Evolutionary conservation across 2,888 invertebrate species (phyloP), one percentile per base, ranked within the genome.

Genomic region (Hetaerina titia): DNA sequence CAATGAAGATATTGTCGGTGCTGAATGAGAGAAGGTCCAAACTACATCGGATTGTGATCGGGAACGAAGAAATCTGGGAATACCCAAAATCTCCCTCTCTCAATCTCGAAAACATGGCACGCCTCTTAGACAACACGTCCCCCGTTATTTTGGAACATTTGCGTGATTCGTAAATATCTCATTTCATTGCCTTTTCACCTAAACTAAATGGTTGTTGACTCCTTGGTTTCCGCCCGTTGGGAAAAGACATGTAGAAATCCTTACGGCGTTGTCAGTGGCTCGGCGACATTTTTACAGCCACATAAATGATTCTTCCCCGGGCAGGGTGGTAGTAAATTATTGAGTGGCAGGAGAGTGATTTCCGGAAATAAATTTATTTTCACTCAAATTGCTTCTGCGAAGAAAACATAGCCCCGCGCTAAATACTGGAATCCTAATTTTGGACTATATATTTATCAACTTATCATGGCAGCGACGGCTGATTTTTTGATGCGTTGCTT

Each of bases 111-210:
- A 81, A 31, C n/a, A 81, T 31, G 81, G 31, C 81, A 81, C 31
- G 4, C 31, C 81, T 81, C 81, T 25, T 4, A 25, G 81, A 15
- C 25, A 81, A 81, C 81, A 81, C 31, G 31, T 81, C 81, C 31
- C 13, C 31, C 31, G 13, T 81, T 81, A 81, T 81, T 81, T 81
- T 8, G 81, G 81, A 81, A 81, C 81, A 81, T 31, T 81, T 11
- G 81, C 31, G 81, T 69, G 69, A 22, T 69, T 69, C 69, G 69
- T 81, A 81, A 81, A 81, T 81, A 81, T 81, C 81, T 81, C 81
- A 31, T 81, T 81, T 81, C 81, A 81, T 81, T 81, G 31, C 81
- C 31, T 31, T 81, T 81, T 81, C 81, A 31, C 15, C 31, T 15
- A 31, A 81, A 31, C 9, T 81, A 31, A 81, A 81, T 11, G 31